These are phyloP conservation scores for Eospalax fontanierii DNA, from an alignment of 2,797 vertebrate species.

Conservation along the genomic window DNA sequence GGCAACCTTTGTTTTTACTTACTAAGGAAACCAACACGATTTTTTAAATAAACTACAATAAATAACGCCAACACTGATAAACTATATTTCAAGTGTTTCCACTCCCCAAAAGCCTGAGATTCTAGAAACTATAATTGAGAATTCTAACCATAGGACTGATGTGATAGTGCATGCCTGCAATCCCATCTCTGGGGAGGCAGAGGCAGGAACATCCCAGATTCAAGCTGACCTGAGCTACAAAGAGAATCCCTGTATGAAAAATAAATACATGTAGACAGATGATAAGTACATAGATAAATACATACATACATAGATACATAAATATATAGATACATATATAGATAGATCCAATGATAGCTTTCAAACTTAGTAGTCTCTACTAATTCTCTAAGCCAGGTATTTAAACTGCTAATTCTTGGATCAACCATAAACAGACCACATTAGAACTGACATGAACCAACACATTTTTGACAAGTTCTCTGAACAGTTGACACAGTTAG, in stretches of 20 bases:
- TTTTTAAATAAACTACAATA: constrained; percentile 34
- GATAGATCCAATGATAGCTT: neutral
- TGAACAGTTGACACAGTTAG: neutral
- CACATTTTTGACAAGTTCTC: neutral
- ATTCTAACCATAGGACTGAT: neutral
- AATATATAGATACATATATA: neutral
- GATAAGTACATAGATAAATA: too few relatives aligned
- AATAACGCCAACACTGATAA: constrained; percentile 8
- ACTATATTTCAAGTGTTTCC: neutral
- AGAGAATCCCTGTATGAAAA: neutral
- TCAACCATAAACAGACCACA: neutral
- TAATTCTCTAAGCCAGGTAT: neutral
- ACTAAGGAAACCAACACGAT: neutral
- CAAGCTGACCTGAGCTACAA: neutral
- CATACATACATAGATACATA: too few relatives aligned
- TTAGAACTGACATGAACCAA: neutral
- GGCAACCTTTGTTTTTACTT: neutral
- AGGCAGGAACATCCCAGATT: neutral
- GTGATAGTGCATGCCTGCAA: neutral
- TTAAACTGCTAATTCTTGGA: neutral
- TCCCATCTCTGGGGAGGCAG: neutral
- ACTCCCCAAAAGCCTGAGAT: neutral
- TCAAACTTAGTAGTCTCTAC: neutral
- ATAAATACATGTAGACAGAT: too few relatives aligned
- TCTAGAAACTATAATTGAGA: neutral